Conservation (phyloP, 2,797 vertebrate genomes). For the Heliangelus exortis region DNA sequence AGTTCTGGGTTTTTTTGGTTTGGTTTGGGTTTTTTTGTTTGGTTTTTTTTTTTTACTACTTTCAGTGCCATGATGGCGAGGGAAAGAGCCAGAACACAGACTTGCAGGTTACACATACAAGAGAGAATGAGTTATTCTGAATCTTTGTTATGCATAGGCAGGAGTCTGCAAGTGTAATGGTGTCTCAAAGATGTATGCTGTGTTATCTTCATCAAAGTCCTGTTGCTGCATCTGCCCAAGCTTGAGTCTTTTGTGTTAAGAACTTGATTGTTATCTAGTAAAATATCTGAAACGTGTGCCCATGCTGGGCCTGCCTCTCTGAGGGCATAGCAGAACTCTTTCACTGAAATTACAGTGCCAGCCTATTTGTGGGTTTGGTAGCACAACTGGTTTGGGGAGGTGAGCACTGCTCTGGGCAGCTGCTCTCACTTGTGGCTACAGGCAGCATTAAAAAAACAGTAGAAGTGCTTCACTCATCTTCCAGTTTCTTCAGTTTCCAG, state of each 20-base stretch:
- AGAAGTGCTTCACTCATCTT: not conserved
- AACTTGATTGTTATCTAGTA: not conserved
- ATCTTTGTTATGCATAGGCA: not conserved
- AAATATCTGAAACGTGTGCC: not conserved
- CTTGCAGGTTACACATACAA: not conserved
- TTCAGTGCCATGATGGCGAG: not conserved
- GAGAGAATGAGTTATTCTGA: not conserved
- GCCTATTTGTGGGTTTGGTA: not conserved
- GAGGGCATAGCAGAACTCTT: not conserved
- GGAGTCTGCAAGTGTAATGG: fast-evolving
- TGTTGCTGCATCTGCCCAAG: not conserved
- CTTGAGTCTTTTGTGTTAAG: not conserved
- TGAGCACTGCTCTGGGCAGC: not conserved
- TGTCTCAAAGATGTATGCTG: not conserved
- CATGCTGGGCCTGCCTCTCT: not conserved
- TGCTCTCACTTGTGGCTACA: not conserved
- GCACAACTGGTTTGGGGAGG: not conserved
- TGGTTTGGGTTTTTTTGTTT: not conserved
- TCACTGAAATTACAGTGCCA: not conserved
- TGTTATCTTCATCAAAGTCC: not conserved
- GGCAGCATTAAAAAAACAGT: not conserved
- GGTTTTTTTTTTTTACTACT: not conserved
- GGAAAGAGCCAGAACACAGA: not conserved
- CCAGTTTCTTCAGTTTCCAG: not conserved
- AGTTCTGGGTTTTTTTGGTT: too few relatives aligned